Percentiles rank a stretch among this genome's conserved stretches.
phyloP scores from a whole-genome alignment of 2,797 vertebrate species.

The Ptychobarbus kaznakovi region DNA sequence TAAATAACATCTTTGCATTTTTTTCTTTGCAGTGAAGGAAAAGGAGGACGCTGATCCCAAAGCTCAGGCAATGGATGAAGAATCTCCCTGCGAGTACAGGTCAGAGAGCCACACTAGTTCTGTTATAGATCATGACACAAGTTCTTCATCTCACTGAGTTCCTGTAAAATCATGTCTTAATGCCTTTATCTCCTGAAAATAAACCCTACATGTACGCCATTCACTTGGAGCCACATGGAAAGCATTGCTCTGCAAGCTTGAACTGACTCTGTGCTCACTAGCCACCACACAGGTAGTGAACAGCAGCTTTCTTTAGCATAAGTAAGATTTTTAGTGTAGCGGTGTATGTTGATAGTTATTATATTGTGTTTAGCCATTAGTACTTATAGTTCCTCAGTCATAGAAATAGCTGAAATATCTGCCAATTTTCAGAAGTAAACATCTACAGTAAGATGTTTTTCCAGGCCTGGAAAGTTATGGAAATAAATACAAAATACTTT shows the following conservation, averaged over 20 bases:
- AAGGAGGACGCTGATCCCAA: slow-evolving; percentile 90
- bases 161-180: slow-evolving; percentile 59
- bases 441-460: not conserved
- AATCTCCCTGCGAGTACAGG: slow-evolving; percentile 93
- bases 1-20: not conserved
- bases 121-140: slow-evolving; percentile 2
- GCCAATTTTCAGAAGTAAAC: not conserved
- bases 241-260: slow-evolving; percentile 57
- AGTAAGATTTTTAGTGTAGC: not conserved
- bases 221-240: slow-evolving; percentile 70
- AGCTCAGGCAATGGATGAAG: slow-evolving; percentile 84
- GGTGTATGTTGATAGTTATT: slow-evolving; percentile 22
- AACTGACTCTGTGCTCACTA: slow-evolving; percentile 68
- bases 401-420: not conserved
- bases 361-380: not conserved
- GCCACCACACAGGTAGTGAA: slow-evolving; percentile 52
- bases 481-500: not conserved
- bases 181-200: slow-evolving; percentile 73
- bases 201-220: slow-evolving; percentile 67
- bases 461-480: not conserved
- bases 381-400: not conserved
- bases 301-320: not conserved
- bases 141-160: slow-evolving; percentile 49
- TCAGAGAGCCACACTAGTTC: slow-evolving; percentile 68
- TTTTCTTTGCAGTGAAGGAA: slow-evolving; percentile 87